Percentiles rank a stretch among this genome's conserved stretches.
These are phyloP conservation scores for Agrypnus murinus DNA, from an alignment of 2,888 invertebrate genomes.

Conservation along the genomic window DNA sequence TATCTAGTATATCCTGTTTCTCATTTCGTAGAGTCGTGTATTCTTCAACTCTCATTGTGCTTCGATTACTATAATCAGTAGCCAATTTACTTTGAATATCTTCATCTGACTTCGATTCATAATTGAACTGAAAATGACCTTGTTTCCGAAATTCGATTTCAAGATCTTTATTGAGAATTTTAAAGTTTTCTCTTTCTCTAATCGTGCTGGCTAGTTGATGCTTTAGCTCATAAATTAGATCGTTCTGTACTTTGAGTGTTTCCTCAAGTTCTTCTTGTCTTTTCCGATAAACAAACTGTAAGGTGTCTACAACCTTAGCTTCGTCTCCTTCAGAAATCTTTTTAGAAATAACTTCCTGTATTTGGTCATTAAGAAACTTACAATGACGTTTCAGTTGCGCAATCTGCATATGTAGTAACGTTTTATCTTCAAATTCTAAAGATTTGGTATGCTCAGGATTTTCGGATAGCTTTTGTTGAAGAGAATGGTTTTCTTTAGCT, in stretches of 20 bases:
- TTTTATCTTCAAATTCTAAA: background rate
- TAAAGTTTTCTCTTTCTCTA: background rate
- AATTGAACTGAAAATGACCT: background rate
- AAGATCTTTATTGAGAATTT: background rate
- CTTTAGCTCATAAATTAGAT: slow-evolving; percentile 10
- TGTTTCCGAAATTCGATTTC: slow-evolving; percentile 3
- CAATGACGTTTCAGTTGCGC: background rate
- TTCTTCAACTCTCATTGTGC: background rate
- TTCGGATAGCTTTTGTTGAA: background rate
- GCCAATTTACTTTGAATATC: background rate
- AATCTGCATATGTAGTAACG: background rate
- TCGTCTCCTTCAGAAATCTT: background rate
- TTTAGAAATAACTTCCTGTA: background rate
- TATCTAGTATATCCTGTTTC: too few relatives aligned
- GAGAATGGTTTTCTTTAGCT: background rate
- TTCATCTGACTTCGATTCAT: background rate
- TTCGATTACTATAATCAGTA: background rate
- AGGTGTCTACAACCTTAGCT: background rate
- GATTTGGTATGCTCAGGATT: too few relatives aligned
- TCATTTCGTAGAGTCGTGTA: too few relatives aligned
- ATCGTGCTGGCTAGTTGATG: background rate
- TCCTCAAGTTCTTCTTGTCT: slow-evolving; percentile 9
- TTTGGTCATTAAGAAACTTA: background rate
- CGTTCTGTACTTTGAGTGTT: slow-evolving; percentile 11
- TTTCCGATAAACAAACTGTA: too few relatives aligned